Conservation (phyloP, 2,113 vertebrate species). For the Ammodytes marinus region DNA sequence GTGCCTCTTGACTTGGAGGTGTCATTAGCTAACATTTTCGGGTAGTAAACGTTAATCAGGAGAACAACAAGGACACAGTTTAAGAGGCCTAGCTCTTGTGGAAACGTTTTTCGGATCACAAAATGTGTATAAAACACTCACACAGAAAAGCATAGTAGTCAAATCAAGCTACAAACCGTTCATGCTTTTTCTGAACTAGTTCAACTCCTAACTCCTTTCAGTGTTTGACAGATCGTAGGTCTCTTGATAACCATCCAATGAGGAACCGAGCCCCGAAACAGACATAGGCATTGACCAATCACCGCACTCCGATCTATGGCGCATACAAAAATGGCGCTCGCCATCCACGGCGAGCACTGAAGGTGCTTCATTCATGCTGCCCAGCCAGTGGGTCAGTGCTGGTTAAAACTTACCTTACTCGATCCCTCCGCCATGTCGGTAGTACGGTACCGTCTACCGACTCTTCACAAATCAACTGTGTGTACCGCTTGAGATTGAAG, state of each 20-base stretch:
- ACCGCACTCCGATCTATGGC: neutral
- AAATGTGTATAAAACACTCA: neutral
- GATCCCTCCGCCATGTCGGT: conserved; percentile 67
- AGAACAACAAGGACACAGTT: neutral
- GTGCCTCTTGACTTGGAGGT: neutral
- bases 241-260: conserved; percentile 49
- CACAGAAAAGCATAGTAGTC: neutral
- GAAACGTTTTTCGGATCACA: neutral
- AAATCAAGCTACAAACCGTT: neutral
- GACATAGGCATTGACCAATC: conserved; percentile 42
- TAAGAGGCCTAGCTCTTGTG: too few relatives aligned
- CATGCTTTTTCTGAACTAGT: neutral
- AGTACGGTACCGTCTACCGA: neutral
- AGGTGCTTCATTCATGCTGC: neutral
- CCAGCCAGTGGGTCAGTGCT: too few relatives aligned
- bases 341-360: neutral
- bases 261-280: accelerated
- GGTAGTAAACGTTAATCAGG: too few relatives aligned
- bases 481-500: neutral
- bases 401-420: conserved; percentile 51
- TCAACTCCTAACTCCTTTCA: neutral
- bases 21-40: too few relatives aligned
- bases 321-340: conserved; percentile 19
- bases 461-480: neutral
- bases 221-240: neutral